These are phyloP conservation scores for Drosophila ananassae DNA, from an alignment of 1,140 invertebrate genomes.

Conservation along the genomic window DNA sequence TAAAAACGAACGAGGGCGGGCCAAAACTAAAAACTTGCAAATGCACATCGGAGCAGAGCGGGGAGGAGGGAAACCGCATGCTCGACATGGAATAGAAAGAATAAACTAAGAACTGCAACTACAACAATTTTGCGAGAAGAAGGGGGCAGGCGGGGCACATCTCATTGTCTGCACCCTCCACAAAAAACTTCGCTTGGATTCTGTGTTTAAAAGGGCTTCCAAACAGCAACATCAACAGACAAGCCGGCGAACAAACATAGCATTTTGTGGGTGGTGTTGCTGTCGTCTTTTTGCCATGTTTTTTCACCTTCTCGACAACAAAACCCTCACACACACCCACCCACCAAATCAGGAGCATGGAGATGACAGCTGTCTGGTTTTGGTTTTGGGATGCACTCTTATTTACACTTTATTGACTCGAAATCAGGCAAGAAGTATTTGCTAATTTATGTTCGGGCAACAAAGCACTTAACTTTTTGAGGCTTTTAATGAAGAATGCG, in stretches of 20 bases:
- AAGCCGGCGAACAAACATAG: conserved; percentile 46
- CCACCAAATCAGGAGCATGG: background rate
- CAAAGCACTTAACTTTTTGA: background rate
- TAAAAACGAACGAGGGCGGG: conserved; percentile 55
- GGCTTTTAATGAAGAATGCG: background rate
- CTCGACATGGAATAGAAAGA: conserved; percentile 54
- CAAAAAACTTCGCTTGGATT: conserved; percentile 43
- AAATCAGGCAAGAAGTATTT: conserved; percentile 28
- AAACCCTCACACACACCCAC: background rate
- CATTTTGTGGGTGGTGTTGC: conserved; percentile 31
- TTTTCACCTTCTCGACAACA: conserved; percentile 18
- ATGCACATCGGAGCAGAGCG: conserved; percentile 46
- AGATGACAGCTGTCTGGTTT: conserved; percentile 31
- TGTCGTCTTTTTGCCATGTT: conserved; percentile 18
- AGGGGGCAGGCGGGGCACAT: conserved; percentile 16
- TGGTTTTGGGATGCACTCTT: conserved; percentile 25
- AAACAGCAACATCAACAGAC: conserved; percentile 34
- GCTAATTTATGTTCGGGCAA: conserved; percentile 10
- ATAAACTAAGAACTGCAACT: conserved; percentile 65
- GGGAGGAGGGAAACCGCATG: conserved; percentile 55
- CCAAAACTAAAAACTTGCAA: conserved; percentile 69
- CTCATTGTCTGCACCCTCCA: conserved; percentile 55
- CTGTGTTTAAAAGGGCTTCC: conserved; percentile 33
- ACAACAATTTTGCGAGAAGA: conserved; percentile 32
- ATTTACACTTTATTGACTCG: conserved; percentile 46